Percentiles rank a stretch among this genome's conserved stretches.
Conservation (phyloP, 2,888 invertebrate genomes). For the Hirtodrosophila duncani region DNA sequence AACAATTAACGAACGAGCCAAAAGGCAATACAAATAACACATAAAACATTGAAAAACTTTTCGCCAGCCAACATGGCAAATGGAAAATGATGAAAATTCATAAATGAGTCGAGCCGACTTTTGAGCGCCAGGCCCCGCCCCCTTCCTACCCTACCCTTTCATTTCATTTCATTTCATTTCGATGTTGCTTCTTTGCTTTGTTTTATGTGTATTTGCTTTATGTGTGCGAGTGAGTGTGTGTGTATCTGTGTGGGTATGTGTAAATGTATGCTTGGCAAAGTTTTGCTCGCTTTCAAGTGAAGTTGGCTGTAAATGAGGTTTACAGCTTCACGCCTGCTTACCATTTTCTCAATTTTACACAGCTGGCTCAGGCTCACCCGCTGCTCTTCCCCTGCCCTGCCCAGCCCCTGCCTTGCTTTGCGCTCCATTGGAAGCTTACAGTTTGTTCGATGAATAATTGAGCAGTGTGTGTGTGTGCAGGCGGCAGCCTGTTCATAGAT, state of each 20-base stretch:
- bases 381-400: not conserved
- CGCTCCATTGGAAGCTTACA: constrained; percentile 8
- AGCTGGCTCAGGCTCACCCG: constrained; percentile 10
- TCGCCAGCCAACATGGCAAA: constrained; percentile 30
- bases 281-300: constrained; percentile 28
- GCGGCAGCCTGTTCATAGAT: constrained; percentile 15
- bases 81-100: constrained; percentile 64
- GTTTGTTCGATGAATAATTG: constrained; percentile 57
- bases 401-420: not conserved
- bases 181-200: constrained; percentile 3
- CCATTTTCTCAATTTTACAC: not conserved
- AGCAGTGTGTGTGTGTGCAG: constrained; percentile 22
- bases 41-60: constrained; percentile 69
- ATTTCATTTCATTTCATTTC: not conserved
- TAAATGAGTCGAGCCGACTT: constrained; percentile 48
- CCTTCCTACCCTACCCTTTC: not conserved
- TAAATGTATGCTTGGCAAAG: not conserved
- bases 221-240: not conserved
- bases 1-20: constrained; percentile 66
- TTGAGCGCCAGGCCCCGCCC: constrained; percentile 5
- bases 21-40: constrained; percentile 64
- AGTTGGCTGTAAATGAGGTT: constrained; percentile 52
- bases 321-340: constrained; percentile 61
- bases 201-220: constrained; percentile 24
- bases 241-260: not conserved